Conservation (phyloP, 2,113 vertebrate species). For the Podarcis cretensis region DNA sequence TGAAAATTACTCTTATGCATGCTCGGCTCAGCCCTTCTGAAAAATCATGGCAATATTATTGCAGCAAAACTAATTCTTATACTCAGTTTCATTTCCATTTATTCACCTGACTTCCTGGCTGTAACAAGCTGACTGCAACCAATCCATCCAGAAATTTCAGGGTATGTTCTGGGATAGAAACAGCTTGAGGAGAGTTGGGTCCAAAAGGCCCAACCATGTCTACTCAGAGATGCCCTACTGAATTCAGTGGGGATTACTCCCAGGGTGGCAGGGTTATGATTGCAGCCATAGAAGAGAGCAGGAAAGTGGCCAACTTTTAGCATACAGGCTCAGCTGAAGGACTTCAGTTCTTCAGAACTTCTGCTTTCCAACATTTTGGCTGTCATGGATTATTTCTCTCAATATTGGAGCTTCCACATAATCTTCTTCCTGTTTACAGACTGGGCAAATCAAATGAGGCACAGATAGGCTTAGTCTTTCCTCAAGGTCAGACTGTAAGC, state of each 20-base stretch:
- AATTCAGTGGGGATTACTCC: no score
- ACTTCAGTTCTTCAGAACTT: neutral
- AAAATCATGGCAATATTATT: neutral
- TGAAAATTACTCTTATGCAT: neutral
- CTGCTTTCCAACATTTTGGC: neutral
- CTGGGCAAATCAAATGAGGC: neutral
- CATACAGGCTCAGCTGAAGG: neutral
- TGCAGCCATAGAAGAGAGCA: neutral
- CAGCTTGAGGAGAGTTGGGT: neutral
- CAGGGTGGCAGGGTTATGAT: no score
- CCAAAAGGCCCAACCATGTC: no score
- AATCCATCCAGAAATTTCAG: neutral
- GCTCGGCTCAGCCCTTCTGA: neutral
- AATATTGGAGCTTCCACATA: neutral
- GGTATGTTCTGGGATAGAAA: neutral
- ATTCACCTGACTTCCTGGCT: neutral
- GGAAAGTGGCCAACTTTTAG: neutral
- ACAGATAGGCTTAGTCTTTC: neutral
- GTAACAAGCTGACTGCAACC: neutral
- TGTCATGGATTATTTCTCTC: neutral
- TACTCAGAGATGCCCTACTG: no score
- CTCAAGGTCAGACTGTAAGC: neutral
- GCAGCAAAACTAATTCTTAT: neutral
- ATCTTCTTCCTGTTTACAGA: neutral
- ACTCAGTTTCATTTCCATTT: neutral